Base-by-base conservation (phyloP, 2,113 vertebrate genomes). In the Poecile atricapillus region DNA sequence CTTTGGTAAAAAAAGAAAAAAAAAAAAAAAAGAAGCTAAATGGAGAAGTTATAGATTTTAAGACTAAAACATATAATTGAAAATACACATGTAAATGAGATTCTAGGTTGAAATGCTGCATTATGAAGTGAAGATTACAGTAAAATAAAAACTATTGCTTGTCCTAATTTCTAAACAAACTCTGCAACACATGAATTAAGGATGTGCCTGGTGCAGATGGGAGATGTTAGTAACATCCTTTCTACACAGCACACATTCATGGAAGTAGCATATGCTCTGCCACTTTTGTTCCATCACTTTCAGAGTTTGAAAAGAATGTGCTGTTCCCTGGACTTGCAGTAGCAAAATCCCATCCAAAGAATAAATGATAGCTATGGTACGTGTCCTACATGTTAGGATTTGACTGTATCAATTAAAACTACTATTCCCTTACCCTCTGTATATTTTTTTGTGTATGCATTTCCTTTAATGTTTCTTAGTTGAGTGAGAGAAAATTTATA, bases 161-260 rank as follows among this genome's bases (percentile, higher is more conserved):
- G 94, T 83, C 93, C 93, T 96, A 64, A 83, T 96, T 97, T 95
- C 92, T 25, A 52, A 64, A 89, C 52, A 64, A 89, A 52, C 55
- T 90, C 93, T 89, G 90, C 64, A 92, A 88, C 56, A 93, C 64
- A 96, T 96, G 88, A 96, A 97, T 96, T 96, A 96, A 96, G 90
- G 85, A 97, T 96, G 92, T 71, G 95, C 35, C 52, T 95, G 44
- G 94, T 96, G 90, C 94, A 94, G 92, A 96, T 95, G 95, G 94
- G 94, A 96, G 94, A 95, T 96, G 95, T 96, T 97, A 92, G 85
- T 77, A 96, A 94, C 93, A 93, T 97, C 85, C 90, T 95, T 93
- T 95, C 83, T 81, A 68, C 62, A 43, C 75, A 88, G 90, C 4
- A 2, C 79, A 63, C 88, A 83, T 63, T 96, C 82, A 83, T 93